Evolutionary conservation across 2,888 invertebrate genomes (phyloP), one percentile per base, ranked within the genome.

Genomic region (Phasia obesa): DNA sequence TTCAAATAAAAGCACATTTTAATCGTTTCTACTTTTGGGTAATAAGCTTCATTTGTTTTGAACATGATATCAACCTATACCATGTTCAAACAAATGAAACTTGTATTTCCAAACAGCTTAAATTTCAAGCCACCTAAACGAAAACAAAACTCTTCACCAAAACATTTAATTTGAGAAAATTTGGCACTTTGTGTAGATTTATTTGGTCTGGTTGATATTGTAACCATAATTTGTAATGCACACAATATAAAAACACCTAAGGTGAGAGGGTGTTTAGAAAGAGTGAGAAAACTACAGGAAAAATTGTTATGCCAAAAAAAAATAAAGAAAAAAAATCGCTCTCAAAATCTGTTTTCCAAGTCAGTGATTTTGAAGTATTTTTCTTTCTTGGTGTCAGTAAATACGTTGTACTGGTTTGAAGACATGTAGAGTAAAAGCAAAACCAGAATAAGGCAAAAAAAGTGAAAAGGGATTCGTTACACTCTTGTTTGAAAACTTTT

Each of bases 391-490:
- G 31, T 44, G 5, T 31, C 9, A 3, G 9, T 1, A 31, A 2
- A 2, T 7, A 31, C 31, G 5, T 31, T 31, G 5, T 31, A 31
- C 9, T 31, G 27, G 6, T 38, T 53, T 42, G 3, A 25, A 42
- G 19, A 49, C 9, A 21, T n/a, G 5, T 1, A 5, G 35, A 5
- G 6, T 1, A 21, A 49, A 35, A 27, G 35, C 4, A 53, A 7
- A 15, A 51, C 0, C 44, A 57, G 25, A 11, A 35, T 21, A 49
- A 19, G n/a, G 23, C n/a, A n/a, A n/a, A n/a, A 17, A 19, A 25
- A 67, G 70, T 65, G 59, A 79, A 78, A 81, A 71, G 78, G 70
- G 60, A 83, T 83, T 83, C 82, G 82, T 78, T 78, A 75, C 75
- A 78, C 55, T 83, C 42, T 82, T 65, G 64, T 70, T 74, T 67